Evolutionary conservation across 2,888 invertebrate genomes (phyloP), one percentile per base, ranked within the genome.

Genomic region (Cheilosia urbana): DNA sequence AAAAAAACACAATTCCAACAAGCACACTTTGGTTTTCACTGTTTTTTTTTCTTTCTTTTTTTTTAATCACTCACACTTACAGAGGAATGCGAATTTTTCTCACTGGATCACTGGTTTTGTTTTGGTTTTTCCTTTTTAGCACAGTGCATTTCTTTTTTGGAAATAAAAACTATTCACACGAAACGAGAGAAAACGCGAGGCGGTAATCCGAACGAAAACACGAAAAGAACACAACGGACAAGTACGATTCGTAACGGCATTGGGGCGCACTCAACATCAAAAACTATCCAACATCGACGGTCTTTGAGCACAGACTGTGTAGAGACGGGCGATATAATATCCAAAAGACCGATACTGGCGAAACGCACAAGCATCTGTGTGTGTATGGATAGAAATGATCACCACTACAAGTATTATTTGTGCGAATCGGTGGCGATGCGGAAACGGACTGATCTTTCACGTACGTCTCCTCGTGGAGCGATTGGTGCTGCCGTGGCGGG

Each of bases 211-310:
- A 65, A 51, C 13, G 45, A 57, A 73, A 69, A 73, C 34, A 78
- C 55, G 57, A 58, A 68, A 62, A 60, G 60, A 66, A 62, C 60
- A 58, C 27, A 73, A 73, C 68, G 63, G 62, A 57, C 66, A 57
- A 15, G 37, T 37, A 19, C 37, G 37, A 40, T 57, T 68, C 62
- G 75, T 84, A 84, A 84, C 83, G 79, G 83, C 49, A 75, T 69
- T 58, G 47, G 47, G 30, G 42, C 37, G 34, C 27, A 58, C 4
- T 40, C 58, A 63, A 45, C 47, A 27, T 13, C 37, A 13, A 37
- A 37, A 17, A 55, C 19, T 58, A 57, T 58, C 79, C 53, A 69
- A 21, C 51, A 75, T 30, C 75, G 51, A 69, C 37, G 58, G 45
- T 69, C 79, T 57, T 57, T 15, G 19, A 11, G 62, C 75, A 57